Evolutionary conservation across 2,888 invertebrate genomes (phyloP), one percentile per base, ranked within the genome.

Genomic region (Lutraria lutraria): DNA sequence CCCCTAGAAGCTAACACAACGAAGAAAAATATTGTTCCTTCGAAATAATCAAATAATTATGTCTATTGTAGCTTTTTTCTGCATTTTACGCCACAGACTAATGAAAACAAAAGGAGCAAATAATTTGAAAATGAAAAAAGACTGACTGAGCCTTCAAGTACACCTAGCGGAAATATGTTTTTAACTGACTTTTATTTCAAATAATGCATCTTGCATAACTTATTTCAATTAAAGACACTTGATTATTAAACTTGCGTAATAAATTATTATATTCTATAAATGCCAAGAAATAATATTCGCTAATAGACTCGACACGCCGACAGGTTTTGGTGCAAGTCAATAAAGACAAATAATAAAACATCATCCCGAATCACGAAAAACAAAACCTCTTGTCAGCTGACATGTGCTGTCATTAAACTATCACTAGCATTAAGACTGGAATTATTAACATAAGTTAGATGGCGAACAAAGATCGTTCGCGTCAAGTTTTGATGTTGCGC

Each of bases 381-480:
- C 68, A 29, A 83, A 84, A 31, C 34, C 79, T 19, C 34, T 76
- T 76, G 76, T 76, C 76, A 80, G 80, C 34, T 88, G 88, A 88
- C 84, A 88, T 54, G 63, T 15, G 76, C 25, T 88, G 88, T 84
- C 88, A 88, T 25, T 63, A 13, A 31, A 43, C 83, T 81, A 84
- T 80, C 84, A 88, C 63, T 60, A 31, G 15, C 76, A 84, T 80
- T 84, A 88, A 88, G 83, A 81, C 56, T 63, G 52, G 53, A 80
- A 88, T 88, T 79, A 88, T 88, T 76, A 88, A 88, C 83, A 88
- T 88, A 88, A 84, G 76, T 83, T 80, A 83, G 83, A 80, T 81
- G 81, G 43, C 81, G 80, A 83, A 84, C 84, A 84, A 54, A 80
- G 52, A 84, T 84, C 52, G 54, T 81, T 81, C 29, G 43, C 80